Conservation (phyloP, 2,113 vertebrate genomes). For the Ictidomys tridecemlineatus region DNA sequence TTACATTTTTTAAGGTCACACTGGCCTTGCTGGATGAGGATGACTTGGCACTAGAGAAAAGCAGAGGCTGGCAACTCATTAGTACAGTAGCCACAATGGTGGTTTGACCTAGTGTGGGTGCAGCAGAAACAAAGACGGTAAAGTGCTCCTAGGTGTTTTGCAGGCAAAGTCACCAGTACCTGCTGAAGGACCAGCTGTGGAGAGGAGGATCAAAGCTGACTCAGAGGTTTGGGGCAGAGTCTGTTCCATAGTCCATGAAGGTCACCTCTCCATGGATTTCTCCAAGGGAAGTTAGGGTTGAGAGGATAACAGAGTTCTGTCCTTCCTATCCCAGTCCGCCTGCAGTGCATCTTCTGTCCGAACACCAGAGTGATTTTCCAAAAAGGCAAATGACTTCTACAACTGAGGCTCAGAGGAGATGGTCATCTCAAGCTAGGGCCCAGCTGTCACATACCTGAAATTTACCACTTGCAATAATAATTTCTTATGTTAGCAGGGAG, state of each 20-base stretch:
- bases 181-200: not conserved
- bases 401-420: not conserved
- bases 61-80: not conserved
- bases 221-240: not conserved
- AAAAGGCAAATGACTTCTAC: not conserved
- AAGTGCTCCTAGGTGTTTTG: not conserved
- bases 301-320: not conserved
- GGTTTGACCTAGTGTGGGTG: not conserved
- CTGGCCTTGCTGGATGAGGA: not conserved
- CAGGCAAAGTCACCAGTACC: not conserved
- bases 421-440: not conserved
- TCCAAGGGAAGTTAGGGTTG: not conserved
- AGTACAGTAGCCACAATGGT: not conserved
- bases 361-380: not conserved
- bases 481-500: not conserved
- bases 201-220: not conserved
- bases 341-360: not conserved
- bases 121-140: not conserved
- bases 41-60: not conserved
- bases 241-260: not conserved
- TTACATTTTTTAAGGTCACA: not conserved
- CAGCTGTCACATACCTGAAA: not conserved
- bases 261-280: not conserved
- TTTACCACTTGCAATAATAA: not conserved
- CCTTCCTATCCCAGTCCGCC: not conserved